Conservation (phyloP, 2,113 vertebrate species). For the Colius striatus region DNA sequence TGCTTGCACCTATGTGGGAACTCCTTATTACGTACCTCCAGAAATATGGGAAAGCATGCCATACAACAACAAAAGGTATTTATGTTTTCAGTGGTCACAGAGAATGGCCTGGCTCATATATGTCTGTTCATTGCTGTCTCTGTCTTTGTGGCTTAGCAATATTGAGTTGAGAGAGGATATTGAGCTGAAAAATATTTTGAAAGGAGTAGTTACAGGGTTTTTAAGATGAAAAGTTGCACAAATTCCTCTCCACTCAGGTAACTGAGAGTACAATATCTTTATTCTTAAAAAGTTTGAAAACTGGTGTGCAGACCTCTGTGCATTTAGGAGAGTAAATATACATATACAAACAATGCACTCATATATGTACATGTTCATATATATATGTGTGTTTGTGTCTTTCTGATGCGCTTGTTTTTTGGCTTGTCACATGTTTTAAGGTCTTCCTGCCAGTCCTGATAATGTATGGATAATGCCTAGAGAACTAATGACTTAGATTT, state of each 20-base stretch:
- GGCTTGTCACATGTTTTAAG: background rate
- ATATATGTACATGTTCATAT: too few species aligned
- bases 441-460: background rate
- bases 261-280: background rate
- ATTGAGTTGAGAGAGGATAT: background rate
- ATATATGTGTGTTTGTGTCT: background rate
- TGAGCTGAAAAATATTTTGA: background rate
- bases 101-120: background rate
- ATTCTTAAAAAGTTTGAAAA: background rate
- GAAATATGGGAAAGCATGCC: constrained; percentile 94
- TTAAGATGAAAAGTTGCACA: background rate
- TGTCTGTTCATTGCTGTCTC: background rate
- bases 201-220: background rate
- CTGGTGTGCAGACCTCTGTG: background rate
- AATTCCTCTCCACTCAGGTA: background rate
- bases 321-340: background rate
- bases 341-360: background rate
- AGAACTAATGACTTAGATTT: background rate
- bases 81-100: background rate
- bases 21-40: constrained; percentile 94
- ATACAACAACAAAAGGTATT: constrained; percentile 95
- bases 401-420: background rate
- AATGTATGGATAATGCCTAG: background rate
- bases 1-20: constrained; percentile 89
- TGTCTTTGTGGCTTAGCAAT: background rate